Conservation (phyloP, 1,140 invertebrate species). For the Dendrolimus kikuchii region DNA sequence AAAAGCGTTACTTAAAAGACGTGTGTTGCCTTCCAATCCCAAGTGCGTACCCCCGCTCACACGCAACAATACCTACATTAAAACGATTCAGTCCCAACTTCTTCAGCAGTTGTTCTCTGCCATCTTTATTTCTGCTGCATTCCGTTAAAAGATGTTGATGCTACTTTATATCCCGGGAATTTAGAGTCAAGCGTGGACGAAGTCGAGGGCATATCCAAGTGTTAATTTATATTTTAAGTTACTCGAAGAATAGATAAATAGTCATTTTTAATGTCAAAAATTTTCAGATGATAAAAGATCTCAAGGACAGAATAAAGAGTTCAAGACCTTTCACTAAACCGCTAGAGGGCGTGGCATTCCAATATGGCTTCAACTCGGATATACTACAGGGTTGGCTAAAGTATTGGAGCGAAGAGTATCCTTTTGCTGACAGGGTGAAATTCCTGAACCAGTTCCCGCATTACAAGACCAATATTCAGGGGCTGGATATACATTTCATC, state of each 20-base stretch:
- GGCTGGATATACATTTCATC: constrained; percentile 62
- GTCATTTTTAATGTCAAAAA: background rate
- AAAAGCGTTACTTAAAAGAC: no score
- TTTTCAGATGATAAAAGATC: constrained; percentile 74
- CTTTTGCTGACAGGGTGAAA: constrained; percentile 76
- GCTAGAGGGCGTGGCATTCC: constrained; percentile 77
- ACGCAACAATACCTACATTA: no score
- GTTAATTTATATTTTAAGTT: no score
- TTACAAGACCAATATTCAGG: constrained; percentile 77
- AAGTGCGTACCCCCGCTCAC: no score
- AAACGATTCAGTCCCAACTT: no score
- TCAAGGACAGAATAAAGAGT: constrained; percentile 73
- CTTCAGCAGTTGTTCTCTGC: no score
- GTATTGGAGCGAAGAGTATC: constrained; percentile 52
- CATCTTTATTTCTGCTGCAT: no score
- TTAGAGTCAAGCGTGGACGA: no score
- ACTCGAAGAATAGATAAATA: background rate
- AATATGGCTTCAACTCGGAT: constrained; percentile 82
- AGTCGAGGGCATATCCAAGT: no score
- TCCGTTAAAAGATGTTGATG: no score
- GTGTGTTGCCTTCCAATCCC: no score
- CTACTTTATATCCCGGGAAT: no score
- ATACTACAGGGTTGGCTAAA: constrained; percentile 74
- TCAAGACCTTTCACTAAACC: constrained; percentile 70
- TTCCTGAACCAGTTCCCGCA: constrained; percentile 79